Evolutionary conservation across 2,113 vertebrate genomes (phyloP).

Genomic region (Anarrhichthys ocellatus): DNA sequence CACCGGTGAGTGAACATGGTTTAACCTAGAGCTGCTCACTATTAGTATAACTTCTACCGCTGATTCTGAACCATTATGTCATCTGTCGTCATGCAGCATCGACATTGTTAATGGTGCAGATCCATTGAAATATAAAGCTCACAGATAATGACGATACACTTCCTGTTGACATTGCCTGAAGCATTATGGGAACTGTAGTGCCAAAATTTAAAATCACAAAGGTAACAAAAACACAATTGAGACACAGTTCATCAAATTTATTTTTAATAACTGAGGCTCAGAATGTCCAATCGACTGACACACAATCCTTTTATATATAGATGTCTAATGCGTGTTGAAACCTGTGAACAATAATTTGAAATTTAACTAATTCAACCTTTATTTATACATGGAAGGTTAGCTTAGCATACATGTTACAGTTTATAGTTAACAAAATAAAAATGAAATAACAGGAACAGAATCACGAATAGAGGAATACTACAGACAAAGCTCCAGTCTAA

Average conservation of each 20-base stretch:
- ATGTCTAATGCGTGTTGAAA: no score
- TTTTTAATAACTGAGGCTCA: no score
- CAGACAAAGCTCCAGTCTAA: background rate
- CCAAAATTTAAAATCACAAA: background rate
- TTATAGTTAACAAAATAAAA: background rate
- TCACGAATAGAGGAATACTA: background rate
- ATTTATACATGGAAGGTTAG: background rate
- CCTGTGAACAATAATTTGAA: no score
- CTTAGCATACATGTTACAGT: background rate
- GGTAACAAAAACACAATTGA: background rate
- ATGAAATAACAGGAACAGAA: background rate
- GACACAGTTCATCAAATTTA: background rate
- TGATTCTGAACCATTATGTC: background rate
- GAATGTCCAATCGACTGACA: no score
- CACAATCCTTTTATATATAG: no score
- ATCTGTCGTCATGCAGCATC: background rate
- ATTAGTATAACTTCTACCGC: background rate
- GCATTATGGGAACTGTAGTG: background rate
- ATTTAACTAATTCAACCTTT: background rate
- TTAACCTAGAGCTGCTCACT: background rate
- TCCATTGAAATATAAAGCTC: background rate
- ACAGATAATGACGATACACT: background rate
- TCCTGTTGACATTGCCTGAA: background rate
- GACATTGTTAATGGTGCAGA: background rate
- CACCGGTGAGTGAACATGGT: constrained; percentile 69